Evolutionary conservation across 2,888 invertebrate species (phyloP), one percentile per base, ranked within the genome.

Genomic region (Diaprepes abbreviatus): DNA sequence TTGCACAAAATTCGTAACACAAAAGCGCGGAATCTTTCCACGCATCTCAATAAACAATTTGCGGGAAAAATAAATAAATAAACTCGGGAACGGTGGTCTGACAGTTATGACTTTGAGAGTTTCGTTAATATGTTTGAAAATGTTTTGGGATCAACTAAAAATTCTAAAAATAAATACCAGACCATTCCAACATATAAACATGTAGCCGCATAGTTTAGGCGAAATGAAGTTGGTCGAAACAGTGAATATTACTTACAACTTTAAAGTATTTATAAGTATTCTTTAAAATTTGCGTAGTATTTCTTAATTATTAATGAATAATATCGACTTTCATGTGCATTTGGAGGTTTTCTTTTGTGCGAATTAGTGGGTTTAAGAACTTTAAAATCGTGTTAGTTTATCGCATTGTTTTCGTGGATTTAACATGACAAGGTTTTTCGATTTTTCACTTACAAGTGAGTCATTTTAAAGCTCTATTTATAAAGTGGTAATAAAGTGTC

Each of bases 131-230:
- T 67, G 65, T 71, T 71, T 65, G 43, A 65, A 52, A 67, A 68
- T 59, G 67, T 68, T 65, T 75, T 75, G 72, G 72, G 73, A 75
- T 74, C 73, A 75, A 73, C 74, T 71, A 73, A 80, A 79, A 70
- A 58, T 78, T 80, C 82, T 82, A 82, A 82, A 82, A 82, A 82
- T 82, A 82, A 81, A 81, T 79, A 78, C 79, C 75, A 78, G 78
- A 78, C 78, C 78, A 80, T 80, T 78, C 77, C 75, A 74, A 75
- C 79, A 78, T 80, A 81, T 81, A 82, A 81, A 81, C 78, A 78
- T 78, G 73, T 75, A 80, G 78, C 79, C 66, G 60, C 70, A 65
- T 57, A 70, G 70, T 66, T 70, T 36, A 14, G 19, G 55, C 70
- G 66, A 66, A 54, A 70, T 70, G 66, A 66, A 66, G 50, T 70